phyloP scores from a whole-genome alignment of 2,888 invertebrate genomes.

The Xanthia icteritia region DNA sequence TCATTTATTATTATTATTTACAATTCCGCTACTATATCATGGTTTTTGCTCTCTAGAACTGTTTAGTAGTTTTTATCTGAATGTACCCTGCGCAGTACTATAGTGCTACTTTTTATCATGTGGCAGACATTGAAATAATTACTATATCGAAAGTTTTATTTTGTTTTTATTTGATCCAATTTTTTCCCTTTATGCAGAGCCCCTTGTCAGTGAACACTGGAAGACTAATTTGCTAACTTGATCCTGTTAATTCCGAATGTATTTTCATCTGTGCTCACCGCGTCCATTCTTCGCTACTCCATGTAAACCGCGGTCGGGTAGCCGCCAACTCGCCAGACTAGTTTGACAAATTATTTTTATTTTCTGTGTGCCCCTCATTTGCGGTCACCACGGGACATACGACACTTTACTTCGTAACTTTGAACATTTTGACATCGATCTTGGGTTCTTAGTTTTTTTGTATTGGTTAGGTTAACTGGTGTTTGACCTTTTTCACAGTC shows the following conservation, averaged over 20 bases:
- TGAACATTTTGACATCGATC: slow-evolving; percentile 59
- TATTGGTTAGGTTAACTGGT: slow-evolving; percentile 15
- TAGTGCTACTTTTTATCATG: not conserved
- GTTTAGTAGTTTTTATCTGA: not conserved
- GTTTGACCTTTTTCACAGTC: slow-evolving; percentile 13
- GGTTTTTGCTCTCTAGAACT: not conserved
- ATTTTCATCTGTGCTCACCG: slow-evolving; percentile 31
- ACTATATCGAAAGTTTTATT: not conserved
- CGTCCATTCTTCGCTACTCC: slow-evolving; percentile 39
- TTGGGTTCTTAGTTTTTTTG: slow-evolving; percentile 21
- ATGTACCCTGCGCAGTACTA: not conserved
- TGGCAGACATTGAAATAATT: not conserved
- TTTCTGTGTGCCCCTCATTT: slow-evolving; percentile 74
- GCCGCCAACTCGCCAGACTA: slow-evolving; percentile 74
- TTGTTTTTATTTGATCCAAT: not conserved
- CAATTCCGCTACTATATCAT: too few relatives aligned
- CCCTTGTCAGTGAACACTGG: not conserved
- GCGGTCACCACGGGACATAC: slow-evolving; percentile 77
- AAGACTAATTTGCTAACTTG: not conserved
- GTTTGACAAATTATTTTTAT: slow-evolving; percentile 88
- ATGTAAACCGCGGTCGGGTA: slow-evolving; percentile 69
- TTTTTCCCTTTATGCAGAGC: not conserved
- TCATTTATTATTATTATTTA: too few relatives aligned
- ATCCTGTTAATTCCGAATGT: not conserved
- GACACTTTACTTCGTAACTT: slow-evolving; percentile 68